These are phyloP conservation scores for Pseudomyrmex sp. DNA, from an alignment of 1,140 invertebrate genomes.

Conservation along the genomic window DNA sequence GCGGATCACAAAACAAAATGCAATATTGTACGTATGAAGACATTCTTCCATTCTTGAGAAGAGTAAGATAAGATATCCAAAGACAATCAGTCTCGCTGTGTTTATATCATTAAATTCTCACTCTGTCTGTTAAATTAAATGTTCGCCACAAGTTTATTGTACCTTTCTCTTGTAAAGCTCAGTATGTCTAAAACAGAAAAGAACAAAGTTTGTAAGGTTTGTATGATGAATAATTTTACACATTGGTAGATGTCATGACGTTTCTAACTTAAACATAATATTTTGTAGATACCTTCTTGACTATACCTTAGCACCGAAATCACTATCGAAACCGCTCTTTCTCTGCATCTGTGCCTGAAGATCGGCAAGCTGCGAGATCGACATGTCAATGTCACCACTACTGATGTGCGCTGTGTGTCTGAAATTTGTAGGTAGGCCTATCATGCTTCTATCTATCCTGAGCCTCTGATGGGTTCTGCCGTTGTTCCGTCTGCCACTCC, in stretches of 20 bases:
- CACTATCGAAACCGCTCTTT: constrained; percentile 93
- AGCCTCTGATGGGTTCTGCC: constrained; percentile 87
- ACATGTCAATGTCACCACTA: constrained; percentile 93
- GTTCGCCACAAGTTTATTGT: not conserved
- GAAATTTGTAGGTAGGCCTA: constrained; percentile 96
- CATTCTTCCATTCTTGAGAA: not conserved
- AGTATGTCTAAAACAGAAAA: constrained; percentile 62
- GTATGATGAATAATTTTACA: no score
- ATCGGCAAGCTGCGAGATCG: constrained; percentile 89
- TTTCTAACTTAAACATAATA: no score
- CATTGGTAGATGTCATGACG: no score
- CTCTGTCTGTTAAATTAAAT: not conserved
- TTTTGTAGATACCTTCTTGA: not conserved
- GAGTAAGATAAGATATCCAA: constrained; percentile 20
- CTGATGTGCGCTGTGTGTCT: constrained; percentile 96
- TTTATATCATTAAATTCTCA: constrained; percentile 3
- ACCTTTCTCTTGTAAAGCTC: not conserved
- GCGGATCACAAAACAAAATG: not conserved
- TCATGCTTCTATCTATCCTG: constrained; percentile 96
- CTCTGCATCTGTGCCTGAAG: constrained; percentile 95
- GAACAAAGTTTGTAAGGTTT: not conserved
- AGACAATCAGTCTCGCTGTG: not conserved
- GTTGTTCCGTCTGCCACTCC: constrained; percentile 87
- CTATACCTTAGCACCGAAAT: constrained; percentile 86
- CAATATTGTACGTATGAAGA: not conserved